Base-by-base conservation (phyloP, 2,113 vertebrate species). In the Gasterosteus aculeatus region DNA sequence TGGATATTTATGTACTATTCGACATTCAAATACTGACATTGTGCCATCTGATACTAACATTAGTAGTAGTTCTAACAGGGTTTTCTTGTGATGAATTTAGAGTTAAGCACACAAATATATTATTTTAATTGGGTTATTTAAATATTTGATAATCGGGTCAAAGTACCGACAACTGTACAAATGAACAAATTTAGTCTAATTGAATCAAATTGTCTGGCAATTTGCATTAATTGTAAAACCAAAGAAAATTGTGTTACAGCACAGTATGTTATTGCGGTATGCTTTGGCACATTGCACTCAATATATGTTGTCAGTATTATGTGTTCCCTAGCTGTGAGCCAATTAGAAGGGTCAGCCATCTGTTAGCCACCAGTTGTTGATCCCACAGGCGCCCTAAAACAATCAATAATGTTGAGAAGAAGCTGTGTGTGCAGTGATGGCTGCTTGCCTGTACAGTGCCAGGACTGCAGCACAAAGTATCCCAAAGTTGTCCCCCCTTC, bases 401-500 rank as follows among this genome's bases (percentile, higher is more conserved):
- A 3, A 62, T 75, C 53, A 46, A 11, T 73, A 66, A 42, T 46
- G 61, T 26, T 66, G 6, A 3, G n/a, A 58, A 59, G 26, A 74
- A 69, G 41, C 4, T 39, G 15, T 42, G 15, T 3, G 33, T 44
- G 16, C 26, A 15, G 7, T 0, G 18, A 14, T 59, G 5, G 44
- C 41, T 66, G 14, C 18, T 16, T 12, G 35, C 10, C 73, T 81
- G 5, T 5, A 22, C 19, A 33, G 33, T 5, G 33, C 33, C 33
- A 33, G 3, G 3, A 33, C 33, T 4, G 33, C 39, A 67, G 61
- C 65, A 73, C 22, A 60, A 77, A 46, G 44, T 78, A 60, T 80
- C 75, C 62, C 67, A 72, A 67, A 69, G 69, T 60, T 54, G 19
- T 64, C 33, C 18, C 31, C 41, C 41, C 14, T 47, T 19, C 56